phyloP scores from a whole-genome alignment of 2,113 vertebrate species.

The Turdus rufiventris region DNA sequence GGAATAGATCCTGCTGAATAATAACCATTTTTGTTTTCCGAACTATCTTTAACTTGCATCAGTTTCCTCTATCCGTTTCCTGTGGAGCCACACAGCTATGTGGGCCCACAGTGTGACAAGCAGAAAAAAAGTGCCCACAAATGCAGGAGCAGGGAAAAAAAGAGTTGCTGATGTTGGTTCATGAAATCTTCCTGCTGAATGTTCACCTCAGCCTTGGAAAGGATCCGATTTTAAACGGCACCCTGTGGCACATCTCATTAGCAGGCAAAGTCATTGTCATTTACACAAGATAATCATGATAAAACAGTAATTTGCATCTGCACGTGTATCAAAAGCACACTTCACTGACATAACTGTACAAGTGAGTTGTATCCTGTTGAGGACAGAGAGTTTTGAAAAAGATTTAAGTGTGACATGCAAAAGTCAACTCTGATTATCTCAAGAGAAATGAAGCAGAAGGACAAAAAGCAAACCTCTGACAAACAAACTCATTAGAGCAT shows the following conservation, averaged over 20 bases:
- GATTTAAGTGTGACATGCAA: not conserved
- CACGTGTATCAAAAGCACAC: not conserved
- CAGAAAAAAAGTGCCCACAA: not conserved
- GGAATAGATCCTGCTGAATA: not conserved
- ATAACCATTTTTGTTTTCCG: conserved; percentile 3
- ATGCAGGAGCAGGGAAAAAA: not conserved
- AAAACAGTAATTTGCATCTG: not conserved
- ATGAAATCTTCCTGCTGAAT: not conserved
- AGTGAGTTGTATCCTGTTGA: not conserved
- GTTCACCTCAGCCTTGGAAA: not conserved
- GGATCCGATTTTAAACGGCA: not conserved
- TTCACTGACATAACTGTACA: not conserved
- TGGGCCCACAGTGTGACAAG: not conserved
- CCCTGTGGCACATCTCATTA: not conserved
- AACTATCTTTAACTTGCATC: not conserved
- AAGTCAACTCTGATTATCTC: not conserved
- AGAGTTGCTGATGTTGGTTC: not conserved
- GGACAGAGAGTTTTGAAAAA: not conserved
- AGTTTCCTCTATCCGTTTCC: conserved; percentile 15
- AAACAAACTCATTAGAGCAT: not conserved
- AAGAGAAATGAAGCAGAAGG: not conserved
- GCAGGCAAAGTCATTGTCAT: not conserved
- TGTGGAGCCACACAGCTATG: not conserved
- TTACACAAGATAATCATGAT: not conserved
- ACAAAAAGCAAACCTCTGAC: not conserved